These are phyloP conservation scores for Pogonomyrmex barbatus DNA, from an alignment of 1,140 invertebrate species.

Conservation along the genomic window DNA sequence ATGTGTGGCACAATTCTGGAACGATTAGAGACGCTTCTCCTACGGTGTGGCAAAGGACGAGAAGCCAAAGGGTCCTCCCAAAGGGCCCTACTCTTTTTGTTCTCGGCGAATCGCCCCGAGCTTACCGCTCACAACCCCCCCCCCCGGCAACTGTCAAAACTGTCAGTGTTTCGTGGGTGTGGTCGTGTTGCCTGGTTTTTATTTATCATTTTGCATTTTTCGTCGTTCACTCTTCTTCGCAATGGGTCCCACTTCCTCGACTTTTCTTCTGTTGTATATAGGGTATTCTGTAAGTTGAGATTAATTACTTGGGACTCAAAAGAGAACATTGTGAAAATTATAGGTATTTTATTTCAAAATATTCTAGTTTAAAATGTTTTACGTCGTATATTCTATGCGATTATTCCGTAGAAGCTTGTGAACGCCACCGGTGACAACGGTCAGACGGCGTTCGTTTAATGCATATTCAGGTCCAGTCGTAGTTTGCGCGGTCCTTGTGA, in stretches of 20 bases:
- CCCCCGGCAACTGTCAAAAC: constrained; percentile 74
- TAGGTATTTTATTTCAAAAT: neutral
- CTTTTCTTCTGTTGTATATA: neutral
- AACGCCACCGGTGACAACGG: constrained; percentile 58
- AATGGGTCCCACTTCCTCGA: neutral
- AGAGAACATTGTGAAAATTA: neutral
- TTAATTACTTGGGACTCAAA: no score
- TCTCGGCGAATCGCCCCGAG: constrained; percentile 66
- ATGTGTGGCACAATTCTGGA: constrained; percentile 66
- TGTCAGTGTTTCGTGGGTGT: constrained; percentile 71
- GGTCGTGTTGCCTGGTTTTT: constrained; percentile 60
- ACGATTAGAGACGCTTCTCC: constrained; percentile 76
- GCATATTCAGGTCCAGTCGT: constrained; percentile 63
- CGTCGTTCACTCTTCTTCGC: neutral
- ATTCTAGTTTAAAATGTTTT: neutral
- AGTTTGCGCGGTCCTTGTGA: constrained; percentile 42
- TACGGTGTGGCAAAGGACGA: constrained; percentile 60
- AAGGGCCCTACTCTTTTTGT: constrained; percentile 60
- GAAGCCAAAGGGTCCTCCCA: constrained; percentile 44
- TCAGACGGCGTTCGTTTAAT: constrained; percentile 73
- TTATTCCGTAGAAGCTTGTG: neutral
- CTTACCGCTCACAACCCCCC: constrained; percentile 74
- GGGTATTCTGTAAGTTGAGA: no score
- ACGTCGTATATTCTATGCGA: neutral
- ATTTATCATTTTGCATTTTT: constrained; percentile 36